These are phyloP conservation scores for Drosophila teissieri DNA, from an alignment of 1,140 invertebrate genomes.

Conservation along the genomic window DNA sequence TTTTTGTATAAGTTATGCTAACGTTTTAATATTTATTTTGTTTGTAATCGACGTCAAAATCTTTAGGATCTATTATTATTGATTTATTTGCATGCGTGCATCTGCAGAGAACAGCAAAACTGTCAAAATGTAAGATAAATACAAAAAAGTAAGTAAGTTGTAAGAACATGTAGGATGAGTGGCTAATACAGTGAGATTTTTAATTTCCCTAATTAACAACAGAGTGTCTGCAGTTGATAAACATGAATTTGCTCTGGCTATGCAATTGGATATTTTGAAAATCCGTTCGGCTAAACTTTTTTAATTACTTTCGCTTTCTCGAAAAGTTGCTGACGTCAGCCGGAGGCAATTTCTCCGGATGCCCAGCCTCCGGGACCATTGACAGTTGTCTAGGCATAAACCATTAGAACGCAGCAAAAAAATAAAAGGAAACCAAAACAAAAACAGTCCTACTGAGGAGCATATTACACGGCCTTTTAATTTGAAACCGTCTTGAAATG, in stretches of 20 bases:
- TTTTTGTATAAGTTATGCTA: no score
- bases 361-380: conserved; percentile 31
- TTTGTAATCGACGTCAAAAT: no score
- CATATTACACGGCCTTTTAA: conserved; percentile 50
- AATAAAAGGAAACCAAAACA: conserved; percentile 37
- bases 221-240: neutral
- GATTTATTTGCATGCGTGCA: no score
- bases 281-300: conserved; percentile 49
- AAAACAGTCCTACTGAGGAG: conserved; percentile 23
- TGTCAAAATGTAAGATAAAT: no score
- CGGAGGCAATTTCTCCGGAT: conserved; percentile 32
- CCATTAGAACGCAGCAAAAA: neutral
- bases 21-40: no score
- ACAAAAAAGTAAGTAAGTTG: no score
- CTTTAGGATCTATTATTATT: no score
- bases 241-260: conserved; percentile 13
- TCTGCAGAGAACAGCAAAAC: no score
- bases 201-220: neutral
- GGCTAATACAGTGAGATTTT: neutral
- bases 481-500: conserved; percentile 54
- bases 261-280: conserved; percentile 48
- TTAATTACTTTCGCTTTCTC: conserved; percentile 56
- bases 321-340: conserved; percentile 35
- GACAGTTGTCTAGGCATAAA: conserved; percentile 22
- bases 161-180: no score